A percentile compares a stretch with the other conserved stretches of the same genome.
Evolutionary conservation across 37 sponge, comb jelly and placozoan genomes (phyloP).

Genomic region (Beroe ovata): DNA sequence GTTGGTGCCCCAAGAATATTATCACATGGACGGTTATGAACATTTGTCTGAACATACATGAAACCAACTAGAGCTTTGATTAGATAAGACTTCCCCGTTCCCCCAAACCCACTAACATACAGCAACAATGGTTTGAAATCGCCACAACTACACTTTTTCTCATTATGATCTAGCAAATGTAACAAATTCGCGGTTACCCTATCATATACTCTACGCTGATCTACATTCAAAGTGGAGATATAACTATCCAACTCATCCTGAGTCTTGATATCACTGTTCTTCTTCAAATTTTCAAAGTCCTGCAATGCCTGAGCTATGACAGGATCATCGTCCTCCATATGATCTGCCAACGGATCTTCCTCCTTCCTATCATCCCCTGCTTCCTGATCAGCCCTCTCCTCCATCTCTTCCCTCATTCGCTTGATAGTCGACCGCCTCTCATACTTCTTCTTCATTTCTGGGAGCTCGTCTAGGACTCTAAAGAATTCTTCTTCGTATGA

Average conservation of each 20-base stretch:
- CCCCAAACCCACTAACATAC: slow-evolving; percentile 69
- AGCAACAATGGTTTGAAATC: slow-evolving; percentile 13
- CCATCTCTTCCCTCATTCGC: slow-evolving; percentile 2
- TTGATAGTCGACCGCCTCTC: not conserved
- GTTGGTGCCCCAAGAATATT: slow-evolving; percentile 68
- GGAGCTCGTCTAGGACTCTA: not conserved
- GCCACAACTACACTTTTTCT: not conserved
- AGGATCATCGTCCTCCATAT: not conserved
- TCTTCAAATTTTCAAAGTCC: not conserved
- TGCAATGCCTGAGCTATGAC: not conserved
- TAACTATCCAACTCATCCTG: not conserved
- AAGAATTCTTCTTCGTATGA: not conserved
- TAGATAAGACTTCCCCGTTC: slow-evolving; percentile 73
- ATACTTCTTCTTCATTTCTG: not conserved
- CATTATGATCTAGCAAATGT: not conserved
- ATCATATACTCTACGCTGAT: not conserved
- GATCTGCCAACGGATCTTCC: not conserved
- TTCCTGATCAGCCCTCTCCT: not conserved
- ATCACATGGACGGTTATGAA: not conserved
- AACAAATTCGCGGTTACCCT: not conserved
- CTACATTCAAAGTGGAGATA: slow-evolving; percentile 2
- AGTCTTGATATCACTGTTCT: not conserved
- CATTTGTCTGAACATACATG: not conserved
- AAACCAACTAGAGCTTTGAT: slow-evolving; percentile 68
- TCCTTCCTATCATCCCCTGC: not conserved